Evolutionary conservation across 2,113 vertebrate genomes (phyloP).

Genomic region (Reinhardtius hippoglossoides): DNA sequence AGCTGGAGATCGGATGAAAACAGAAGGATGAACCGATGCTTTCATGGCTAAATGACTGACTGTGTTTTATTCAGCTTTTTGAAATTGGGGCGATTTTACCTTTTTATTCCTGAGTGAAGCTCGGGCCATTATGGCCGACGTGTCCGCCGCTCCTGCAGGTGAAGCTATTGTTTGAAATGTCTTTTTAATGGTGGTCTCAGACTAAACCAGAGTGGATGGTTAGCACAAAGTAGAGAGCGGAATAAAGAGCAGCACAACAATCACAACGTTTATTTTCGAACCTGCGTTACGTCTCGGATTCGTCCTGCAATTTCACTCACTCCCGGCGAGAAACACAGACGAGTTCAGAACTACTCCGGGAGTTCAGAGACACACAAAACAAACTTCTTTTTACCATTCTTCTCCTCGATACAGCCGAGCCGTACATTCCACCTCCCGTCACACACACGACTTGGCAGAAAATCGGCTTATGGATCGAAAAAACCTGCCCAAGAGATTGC

Average conservation of each 20-base stretch:
- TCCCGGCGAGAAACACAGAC: too few relatives aligned
- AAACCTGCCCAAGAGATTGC: too few relatives aligned
- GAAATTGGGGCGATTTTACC: background rate
- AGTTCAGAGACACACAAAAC: too few relatives aligned
- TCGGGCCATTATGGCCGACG: background rate
- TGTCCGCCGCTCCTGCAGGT: background rate
- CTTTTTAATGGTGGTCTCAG: background rate
- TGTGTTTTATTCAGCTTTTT: background rate
- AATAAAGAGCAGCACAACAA: background rate
- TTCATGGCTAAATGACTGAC: conserved; percentile 8
- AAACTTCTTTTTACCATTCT: too few relatives aligned
- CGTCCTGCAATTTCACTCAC: too few relatives aligned
- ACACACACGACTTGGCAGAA: too few relatives aligned
- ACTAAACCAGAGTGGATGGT: background rate
- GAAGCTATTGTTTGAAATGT: background rate
- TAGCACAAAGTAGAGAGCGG: background rate
- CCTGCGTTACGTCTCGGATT: background rate
- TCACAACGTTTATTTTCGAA: background rate
- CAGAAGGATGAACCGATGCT: conserved; percentile 35
- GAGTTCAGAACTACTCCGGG: too few relatives aligned
- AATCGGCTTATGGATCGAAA: too few relatives aligned
- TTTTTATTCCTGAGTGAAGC: background rate
- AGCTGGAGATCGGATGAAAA: conserved; percentile 56
- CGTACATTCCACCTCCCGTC: too few relatives aligned
- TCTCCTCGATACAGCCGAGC: too few relatives aligned